These are phyloP conservation scores for Eutolmus rufibarbis DNA, from an alignment of 2,888 invertebrate species.

Conservation along the genomic window DNA sequence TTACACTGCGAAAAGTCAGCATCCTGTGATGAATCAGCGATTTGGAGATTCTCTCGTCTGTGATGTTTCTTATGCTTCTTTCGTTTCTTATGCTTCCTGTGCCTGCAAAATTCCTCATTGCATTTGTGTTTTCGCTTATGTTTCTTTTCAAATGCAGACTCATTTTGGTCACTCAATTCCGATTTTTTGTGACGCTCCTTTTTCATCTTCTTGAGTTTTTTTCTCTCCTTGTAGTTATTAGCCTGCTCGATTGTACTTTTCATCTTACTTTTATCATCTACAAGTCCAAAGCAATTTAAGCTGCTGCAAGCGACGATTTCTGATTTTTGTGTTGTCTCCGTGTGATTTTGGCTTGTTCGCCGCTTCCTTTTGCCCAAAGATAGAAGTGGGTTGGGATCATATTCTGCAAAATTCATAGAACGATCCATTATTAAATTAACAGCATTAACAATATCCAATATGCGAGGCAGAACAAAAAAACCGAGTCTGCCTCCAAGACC, in stretches of 20 bases:
- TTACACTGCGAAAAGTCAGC: conserved; percentile 53
- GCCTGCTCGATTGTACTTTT: conserved; percentile 56
- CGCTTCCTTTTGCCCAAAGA: conserved; percentile 79
- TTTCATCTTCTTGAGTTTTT: conserved; percentile 73
- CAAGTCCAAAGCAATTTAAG: conserved; percentile 46
- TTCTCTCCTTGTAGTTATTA: conserved; percentile 67
- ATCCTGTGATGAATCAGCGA: conserved; percentile 63
- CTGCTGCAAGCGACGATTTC: conserved; percentile 38
- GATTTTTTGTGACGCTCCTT: conserved; percentile 67
- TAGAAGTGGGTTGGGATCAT: conserved; percentile 81
- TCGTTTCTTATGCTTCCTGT: conserved; percentile 80
- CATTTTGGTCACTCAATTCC: conserved; percentile 60
- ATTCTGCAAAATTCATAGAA: conserved; percentile 68
- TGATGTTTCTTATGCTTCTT: conserved; percentile 81
- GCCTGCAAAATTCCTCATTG: conserved; percentile 74
- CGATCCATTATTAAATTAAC: background rate
- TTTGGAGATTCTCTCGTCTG: conserved; percentile 59
- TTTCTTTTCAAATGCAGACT: conserved; percentile 65
- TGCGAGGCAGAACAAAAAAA: background rate
- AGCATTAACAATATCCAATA: background rate
- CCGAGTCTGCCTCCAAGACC: too few relatives aligned
- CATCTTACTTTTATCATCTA: conserved; percentile 26
- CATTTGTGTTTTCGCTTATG: conserved; percentile 76
- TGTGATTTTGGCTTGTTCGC: conserved; percentile 66
- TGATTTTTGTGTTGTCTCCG: conserved; percentile 22